Evolutionary conservation across 2,888 invertebrate species (phyloP).

Genomic region (Leuctra nigra): DNA sequence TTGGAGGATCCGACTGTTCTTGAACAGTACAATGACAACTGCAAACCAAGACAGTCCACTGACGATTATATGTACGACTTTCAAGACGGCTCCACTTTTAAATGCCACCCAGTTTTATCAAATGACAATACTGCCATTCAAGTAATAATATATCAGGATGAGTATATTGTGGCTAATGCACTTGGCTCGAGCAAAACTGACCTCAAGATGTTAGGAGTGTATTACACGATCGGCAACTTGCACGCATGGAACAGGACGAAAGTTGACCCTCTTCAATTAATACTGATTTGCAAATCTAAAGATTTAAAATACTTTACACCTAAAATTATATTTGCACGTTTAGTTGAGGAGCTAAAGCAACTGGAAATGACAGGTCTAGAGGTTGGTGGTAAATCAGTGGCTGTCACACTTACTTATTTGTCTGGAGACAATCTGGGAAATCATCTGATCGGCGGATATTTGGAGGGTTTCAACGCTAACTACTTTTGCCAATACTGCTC

Average conservation of each 20-base stretch:
- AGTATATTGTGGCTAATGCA: not conserved
- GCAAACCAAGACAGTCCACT: not conserved
- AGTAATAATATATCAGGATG: not conserved
- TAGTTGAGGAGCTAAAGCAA: not conserved
- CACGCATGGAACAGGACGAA: slow-evolving; percentile 4
- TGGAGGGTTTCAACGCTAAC: slow-evolving; percentile 12
- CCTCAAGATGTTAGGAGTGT: slow-evolving; percentile 10
- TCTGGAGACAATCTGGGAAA: slow-evolving; percentile 18
- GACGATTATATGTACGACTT: not conserved
- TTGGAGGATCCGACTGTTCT: slow-evolving; percentile 1
- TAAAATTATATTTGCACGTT: not conserved
- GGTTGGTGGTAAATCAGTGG: not conserved
- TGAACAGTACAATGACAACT: not conserved
- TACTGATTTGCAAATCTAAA: slow-evolving; percentile 11
- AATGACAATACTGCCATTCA: not conserved
- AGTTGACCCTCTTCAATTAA: slow-evolving; percentile 7
- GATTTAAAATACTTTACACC: not conserved
- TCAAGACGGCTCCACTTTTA: not conserved
- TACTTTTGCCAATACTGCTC: slow-evolving; percentile 19
- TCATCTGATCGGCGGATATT: slow-evolving; percentile 16
- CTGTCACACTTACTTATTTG: not conserved
- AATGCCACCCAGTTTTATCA: slow-evolving; percentile 9
- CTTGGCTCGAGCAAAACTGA: slow-evolving; percentile 1
- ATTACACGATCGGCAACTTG: slow-evolving; percentile 6
- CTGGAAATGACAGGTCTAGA: not conserved